phyloP scores from a whole-genome alignment of 1,140 invertebrate genomes.

The Mycetomoellerius zeteki region DNA sequence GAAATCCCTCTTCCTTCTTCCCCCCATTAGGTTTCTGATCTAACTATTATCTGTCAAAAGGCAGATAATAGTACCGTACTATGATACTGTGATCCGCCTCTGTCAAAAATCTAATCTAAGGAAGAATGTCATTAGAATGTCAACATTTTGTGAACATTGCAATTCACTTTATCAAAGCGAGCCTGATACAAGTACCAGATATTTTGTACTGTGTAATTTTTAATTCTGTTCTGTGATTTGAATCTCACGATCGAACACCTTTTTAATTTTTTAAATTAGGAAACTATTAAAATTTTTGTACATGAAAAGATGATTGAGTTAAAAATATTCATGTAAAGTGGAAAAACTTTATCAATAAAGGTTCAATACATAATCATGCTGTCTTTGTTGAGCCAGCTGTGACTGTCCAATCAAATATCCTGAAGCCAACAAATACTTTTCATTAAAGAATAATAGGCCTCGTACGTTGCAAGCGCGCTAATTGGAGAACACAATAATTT shows the following conservation, averaged over 20 bases:
- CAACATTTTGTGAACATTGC: too few species aligned
- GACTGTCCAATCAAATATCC: background rate
- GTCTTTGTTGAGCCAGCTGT: background rate
- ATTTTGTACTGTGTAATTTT: background rate
- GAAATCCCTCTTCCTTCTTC: too few species aligned
- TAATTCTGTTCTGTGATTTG: background rate
- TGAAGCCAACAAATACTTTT: conserved; percentile 10
- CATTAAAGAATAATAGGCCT: conserved; percentile 43
- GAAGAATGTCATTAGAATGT: too few species aligned
- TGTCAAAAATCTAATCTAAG: too few species aligned
- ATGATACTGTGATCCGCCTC: too few species aligned
- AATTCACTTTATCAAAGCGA: too few species aligned
- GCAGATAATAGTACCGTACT: too few species aligned
- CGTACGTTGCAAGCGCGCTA: conserved; percentile 36
- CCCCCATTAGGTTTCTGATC: too few species aligned
- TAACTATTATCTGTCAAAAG: too few species aligned
- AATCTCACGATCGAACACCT: background rate
- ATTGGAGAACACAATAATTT: conserved; percentile 40
- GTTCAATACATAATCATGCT: background rate
- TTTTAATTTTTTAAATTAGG: background rate
- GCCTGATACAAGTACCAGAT: too few species aligned
- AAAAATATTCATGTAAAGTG: background rate
- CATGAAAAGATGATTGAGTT: background rate
- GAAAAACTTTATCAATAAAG: background rate
- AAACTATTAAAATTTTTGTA: background rate